phyloP scores from a whole-genome alignment of 2,113 vertebrate genomes.

The Catharus minimus region DNA sequence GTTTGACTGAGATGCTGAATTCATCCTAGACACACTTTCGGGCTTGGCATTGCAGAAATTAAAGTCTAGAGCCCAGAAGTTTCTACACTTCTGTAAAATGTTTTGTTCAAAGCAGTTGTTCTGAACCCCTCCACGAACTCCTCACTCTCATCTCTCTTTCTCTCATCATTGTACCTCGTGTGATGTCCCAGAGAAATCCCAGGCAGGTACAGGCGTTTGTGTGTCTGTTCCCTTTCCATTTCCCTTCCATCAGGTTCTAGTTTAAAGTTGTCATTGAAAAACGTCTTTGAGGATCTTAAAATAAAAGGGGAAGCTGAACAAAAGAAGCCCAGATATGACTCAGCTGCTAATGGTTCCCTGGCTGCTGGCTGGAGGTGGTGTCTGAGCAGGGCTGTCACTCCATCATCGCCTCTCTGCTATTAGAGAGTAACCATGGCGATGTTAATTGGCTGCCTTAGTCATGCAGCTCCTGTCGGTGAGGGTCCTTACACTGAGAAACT shows the following conservation, averaged over 20 bases:
- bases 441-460: constrained; percentile 47
- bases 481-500: background rate
- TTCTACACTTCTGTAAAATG: background rate
- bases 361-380: constrained; percentile 28
- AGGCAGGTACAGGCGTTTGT: background rate
- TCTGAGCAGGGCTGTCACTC: constrained; percentile 24
- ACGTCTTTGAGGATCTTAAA: constrained; percentile 41
- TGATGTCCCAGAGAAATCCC: background rate
- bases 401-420: background rate
- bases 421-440: constrained; percentile 48
- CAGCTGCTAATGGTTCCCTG: constrained; percentile 40
- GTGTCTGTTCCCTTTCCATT: background rate
- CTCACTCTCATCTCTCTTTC: background rate
- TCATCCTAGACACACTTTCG: background rate
- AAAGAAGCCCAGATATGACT: constrained; percentile 39
- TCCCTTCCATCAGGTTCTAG: background rate
- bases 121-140: background rate
- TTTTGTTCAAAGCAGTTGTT: background rate
- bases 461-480: background rate
- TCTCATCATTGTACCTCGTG: background rate
- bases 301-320: constrained; percentile 34
- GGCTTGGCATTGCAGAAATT: background rate
- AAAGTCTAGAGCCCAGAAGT: background rate
- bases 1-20: background rate
- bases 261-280: constrained; percentile 30